phyloP scores from a whole-genome alignment of 2,113 vertebrate species.

The Aepyceros melampus region DNA sequence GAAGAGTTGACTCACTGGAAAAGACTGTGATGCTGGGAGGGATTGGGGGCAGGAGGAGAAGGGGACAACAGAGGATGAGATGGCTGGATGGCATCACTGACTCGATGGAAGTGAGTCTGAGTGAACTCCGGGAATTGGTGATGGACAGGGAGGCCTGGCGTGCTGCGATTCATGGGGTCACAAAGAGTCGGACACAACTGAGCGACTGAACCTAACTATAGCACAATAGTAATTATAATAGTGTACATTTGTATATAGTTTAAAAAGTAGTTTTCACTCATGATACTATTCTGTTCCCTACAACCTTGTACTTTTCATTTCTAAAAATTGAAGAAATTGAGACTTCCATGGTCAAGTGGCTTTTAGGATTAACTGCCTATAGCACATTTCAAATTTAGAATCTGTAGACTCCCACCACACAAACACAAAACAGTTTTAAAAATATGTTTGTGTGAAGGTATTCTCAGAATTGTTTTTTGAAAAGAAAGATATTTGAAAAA shows the following conservation, averaged over 20 bases:
- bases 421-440: background rate
- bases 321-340: background rate
- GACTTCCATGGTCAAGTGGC: background rate
- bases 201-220: too few relatives aligned
- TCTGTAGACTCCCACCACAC: background rate
- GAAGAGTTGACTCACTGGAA: too few relatives aligned
- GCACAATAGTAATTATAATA: background rate
- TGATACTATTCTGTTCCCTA: background rate
- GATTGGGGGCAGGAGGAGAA: too few relatives aligned
- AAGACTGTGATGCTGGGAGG: too few relatives aligned
- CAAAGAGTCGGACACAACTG: fast-evolving
- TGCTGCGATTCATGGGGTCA: too few relatives aligned
- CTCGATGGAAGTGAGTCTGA: too few relatives aligned
- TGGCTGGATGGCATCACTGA: too few relatives aligned
- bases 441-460: background rate
- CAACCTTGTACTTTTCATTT: background rate
- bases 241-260: background rate
- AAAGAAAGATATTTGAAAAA: background rate
- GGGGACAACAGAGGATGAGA: too few relatives aligned
- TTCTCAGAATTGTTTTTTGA: background rate
- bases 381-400: background rate
- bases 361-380: background rate
- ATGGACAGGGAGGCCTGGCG: too few relatives aligned
- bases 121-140: too few relatives aligned
- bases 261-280: background rate